Evolutionary conservation across 2,113 vertebrate species (phyloP).

Genomic region (Chinchilla lanigera): DNA sequence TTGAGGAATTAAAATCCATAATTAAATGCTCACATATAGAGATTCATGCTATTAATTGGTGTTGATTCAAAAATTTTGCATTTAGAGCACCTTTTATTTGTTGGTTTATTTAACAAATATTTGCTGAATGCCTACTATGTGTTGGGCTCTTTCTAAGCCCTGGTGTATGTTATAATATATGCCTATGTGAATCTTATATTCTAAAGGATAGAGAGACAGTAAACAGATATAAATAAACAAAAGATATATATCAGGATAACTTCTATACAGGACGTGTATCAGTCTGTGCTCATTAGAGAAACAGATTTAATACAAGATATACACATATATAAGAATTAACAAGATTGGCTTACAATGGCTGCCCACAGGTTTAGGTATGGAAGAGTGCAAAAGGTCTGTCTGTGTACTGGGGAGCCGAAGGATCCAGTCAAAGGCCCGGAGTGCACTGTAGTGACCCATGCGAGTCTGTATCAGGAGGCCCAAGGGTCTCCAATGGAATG

Average conservation of each 20-base stretch:
- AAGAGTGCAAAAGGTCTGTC: not conserved
- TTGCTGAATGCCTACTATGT: not conserved
- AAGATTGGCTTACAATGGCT: not conserved
- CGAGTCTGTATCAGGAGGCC: not conserved
- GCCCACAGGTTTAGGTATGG: not conserved
- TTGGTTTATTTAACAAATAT: constrained; percentile 31
- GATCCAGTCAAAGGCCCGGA: not conserved
- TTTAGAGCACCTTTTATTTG: not conserved
- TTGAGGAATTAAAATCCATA: constrained; percentile 41
- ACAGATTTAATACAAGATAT: not conserved
- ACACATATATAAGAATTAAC: not conserved
- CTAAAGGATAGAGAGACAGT: not conserved
- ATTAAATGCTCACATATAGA: constrained; percentile 38
- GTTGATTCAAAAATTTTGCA: not conserved
- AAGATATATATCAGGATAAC: not conserved
- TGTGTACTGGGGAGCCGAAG: not conserved
- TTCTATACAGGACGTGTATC: not conserved
- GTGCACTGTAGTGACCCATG: not conserved
- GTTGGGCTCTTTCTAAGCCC: not conserved
- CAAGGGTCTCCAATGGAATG: not conserved
- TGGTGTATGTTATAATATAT: not conserved
- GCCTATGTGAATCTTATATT: not conserved
- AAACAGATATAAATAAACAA: not conserved
- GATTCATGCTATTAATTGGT: not conserved
- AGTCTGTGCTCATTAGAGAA: not conserved